Conservation (phyloP, 2,113 vertebrate genomes). For the Solenodon paradoxus region DNA sequence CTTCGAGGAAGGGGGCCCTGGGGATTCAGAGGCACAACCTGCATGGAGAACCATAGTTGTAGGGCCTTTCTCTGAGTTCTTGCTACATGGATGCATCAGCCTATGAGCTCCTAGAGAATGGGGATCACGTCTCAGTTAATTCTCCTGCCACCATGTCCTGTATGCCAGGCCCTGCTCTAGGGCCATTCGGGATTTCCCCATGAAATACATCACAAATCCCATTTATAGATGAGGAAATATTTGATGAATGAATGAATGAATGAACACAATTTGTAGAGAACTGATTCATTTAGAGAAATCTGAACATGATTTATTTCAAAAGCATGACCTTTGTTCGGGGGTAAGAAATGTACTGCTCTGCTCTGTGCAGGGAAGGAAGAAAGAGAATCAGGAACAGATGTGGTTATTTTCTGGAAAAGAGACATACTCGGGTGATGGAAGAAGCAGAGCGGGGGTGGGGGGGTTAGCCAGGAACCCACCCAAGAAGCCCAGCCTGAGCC, state of each 20-base stretch:
- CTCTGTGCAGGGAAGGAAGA: background rate
- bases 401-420: background rate
- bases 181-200: background rate
- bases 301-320: background rate
- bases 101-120: background rate
- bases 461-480: background rate
- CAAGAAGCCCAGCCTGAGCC: background rate
- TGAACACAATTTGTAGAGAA: constrained; percentile 20
- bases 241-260: constrained; percentile 3
- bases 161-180: background rate
- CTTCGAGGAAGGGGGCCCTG: background rate
- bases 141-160: fast-evolving
- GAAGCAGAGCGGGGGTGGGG: background rate
- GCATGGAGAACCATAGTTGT: background rate
- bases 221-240: constrained; percentile 1
- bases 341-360: background rate
- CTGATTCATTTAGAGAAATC: background rate
- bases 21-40: background rate
- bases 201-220: background rate
- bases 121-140: background rate
- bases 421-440: background rate
- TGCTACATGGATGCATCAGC: background rate
- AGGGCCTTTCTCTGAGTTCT: background rate
- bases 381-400: background rate
- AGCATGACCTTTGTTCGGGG: background rate